Evolutionary conservation across 1,140 invertebrate species (phyloP), one percentile per base, ranked within the genome.

Genomic region (Samia ricini): DNA sequence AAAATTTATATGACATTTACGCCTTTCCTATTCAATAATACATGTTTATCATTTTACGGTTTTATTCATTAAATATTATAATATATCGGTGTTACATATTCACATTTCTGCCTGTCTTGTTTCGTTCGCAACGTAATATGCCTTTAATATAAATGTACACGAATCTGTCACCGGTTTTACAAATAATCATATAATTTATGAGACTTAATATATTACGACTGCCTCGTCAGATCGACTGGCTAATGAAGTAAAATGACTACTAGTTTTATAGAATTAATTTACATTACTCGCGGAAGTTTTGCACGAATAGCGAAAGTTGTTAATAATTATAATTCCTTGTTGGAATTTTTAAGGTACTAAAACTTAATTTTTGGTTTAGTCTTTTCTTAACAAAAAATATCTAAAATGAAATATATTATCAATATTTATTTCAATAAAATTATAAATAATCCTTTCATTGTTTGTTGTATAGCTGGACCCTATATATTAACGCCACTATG

Each of bases 241-340:
- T 55, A 55, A 55, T 55, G 52, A 55, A 24, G 20, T 22, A 55
- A 55, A 55, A 55, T 55, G 21, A 24, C 52, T 24, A 21, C 33
- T 12, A 55, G 52, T 55, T 55, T 55, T 55, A 22, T 24, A 12
- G 52, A 55, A 55, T 55, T 20, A 52, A 52, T 52, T 52, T 52
- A 55, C 8, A 55, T 55, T 22, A 23, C 12, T 22, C 22, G 22
- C 52, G 52, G 52, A 55, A 55, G 52, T 55, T 55, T 55, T n/a
- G 33, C 12, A 42, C 33, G 33, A 15, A 1, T 15, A 42, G 33
- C 15, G 33, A 42, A 42, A 42, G 33, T 42, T 42, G 33, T 42
- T 42, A 42, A 42, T 15, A 12, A n/a, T n/a, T n/a, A 42, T 42
- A 42, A 42, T 42, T 42, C 12, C n/a, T 3, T 42, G n/a, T 42